Percentiles rank a stretch among this genome's conserved stretches.
Conservation (phyloP, 2,888 invertebrate species). For the Ochropleura plecta region DNA sequence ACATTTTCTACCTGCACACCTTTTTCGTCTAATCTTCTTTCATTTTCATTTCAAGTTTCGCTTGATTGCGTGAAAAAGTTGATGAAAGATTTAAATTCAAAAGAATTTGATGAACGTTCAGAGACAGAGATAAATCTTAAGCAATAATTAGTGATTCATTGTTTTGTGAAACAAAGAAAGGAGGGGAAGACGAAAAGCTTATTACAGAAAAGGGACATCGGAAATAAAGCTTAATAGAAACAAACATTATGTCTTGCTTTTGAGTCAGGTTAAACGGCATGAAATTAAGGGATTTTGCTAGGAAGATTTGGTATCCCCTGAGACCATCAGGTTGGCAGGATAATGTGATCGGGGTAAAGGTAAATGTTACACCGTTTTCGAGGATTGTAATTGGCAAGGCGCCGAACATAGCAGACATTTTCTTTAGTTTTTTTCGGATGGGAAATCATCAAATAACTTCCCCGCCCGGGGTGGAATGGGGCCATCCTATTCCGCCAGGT, state of each 20-base stretch:
- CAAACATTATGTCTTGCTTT: conserved; percentile 15
- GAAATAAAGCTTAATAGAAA: conserved; percentile 16
- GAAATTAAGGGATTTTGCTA: conserved; percentile 38
- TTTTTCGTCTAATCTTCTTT: conserved; percentile 47
- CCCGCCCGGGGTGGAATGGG: too few species aligned
- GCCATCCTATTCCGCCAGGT: too few species aligned
- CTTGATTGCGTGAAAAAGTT: conserved; percentile 46
- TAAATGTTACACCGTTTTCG: conserved; percentile 31
- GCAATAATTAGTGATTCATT: conserved; percentile 46
- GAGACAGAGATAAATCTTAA: conserved; percentile 36
- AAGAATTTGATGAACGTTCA: conserved; percentile 41
- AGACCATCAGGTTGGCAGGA: conserved; percentile 31
- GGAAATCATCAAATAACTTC: too few species aligned
- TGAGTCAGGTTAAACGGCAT: conserved; percentile 28
- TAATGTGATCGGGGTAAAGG: conserved; percentile 41
- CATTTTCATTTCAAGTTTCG: conserved; percentile 44
- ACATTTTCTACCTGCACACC: conserved; percentile 43
- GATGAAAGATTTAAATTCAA: conserved; percentile 52
- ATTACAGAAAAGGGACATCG: conserved; percentile 5
- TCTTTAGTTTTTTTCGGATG: too few species aligned
- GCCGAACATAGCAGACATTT: not conserved
- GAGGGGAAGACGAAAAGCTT: conserved; percentile 1
- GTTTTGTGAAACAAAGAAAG: conserved; percentile 23
- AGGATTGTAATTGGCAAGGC: conserved; percentile 14
- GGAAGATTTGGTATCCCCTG: conserved; percentile 31